Base-by-base conservation (phyloP, 2,888 invertebrate genomes). In the Boloria euphrosyne region DNA sequence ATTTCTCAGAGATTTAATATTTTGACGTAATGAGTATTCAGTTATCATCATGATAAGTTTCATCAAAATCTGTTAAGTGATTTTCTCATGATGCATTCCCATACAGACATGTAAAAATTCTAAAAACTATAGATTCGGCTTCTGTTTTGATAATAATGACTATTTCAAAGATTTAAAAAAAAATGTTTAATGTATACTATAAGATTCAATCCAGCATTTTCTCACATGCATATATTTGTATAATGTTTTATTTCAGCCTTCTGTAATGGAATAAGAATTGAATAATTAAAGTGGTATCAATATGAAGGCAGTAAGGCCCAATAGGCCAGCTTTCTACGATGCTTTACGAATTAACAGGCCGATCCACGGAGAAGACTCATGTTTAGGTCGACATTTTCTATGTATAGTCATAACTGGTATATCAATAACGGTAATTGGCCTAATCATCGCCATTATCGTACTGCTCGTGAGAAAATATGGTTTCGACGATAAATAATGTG, bases 361-460 rank as follows among this genome's bases (percentile, higher is more conserved):
- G 1, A 0, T 73, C 1, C 58, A 55, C 14, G 72, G 72, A 13
- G 60, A 71, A 49, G 46, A 67, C 47, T n/a, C 59, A 5, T 73
- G 67, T 4, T 14, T 73, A n/a, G 72, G 71, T 18, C 51, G 71
- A 54, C 57, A 72, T 44, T 46, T 69, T 7, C 13, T 7, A 14
- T 69, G 66, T 38, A 47, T 72, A 0, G 3, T 69, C 4, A 60
- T 70, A 16, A 22, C 38, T 44, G 60, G 46, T 10, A 2, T 67
- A 3, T 47, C 22, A 10, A 0, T 68, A 1, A 3, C 10, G 1
- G 31, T 22, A 5, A 27, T 67, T 14, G 53, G 66, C 1, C 6
- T 63, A 0, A n/a, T 66, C 17, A 22, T 50, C 0, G 47, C 67
- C 6, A n/a, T 66, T n/a, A 43, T 16, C 0, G 17, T 68, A n/a